Base-by-base conservation (phyloP, 2,888 invertebrate species). In the Tetanocera ferruginea region DNA sequence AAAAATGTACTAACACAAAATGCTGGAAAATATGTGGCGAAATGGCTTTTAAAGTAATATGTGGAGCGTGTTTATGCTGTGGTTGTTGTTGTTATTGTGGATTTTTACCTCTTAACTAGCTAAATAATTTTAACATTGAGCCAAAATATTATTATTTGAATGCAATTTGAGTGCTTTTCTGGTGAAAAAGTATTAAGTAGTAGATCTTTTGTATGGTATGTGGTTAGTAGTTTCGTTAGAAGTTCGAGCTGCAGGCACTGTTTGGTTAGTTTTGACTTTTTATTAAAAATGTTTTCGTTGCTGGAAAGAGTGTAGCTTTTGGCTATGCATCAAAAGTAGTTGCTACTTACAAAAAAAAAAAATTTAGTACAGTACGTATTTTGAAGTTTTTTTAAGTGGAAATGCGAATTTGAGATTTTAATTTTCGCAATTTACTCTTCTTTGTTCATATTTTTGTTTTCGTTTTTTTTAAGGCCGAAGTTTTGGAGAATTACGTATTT, bases 401-500 rank as follows among this genome's bases (percentile, higher is more conserved):
- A 73, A 73, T 69, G 69, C 62, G 19, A 3, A 14, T 34, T 14
- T 71, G 19, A 49, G 25, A 1, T 19, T 4, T 14, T n/a, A 23
- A 4, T 43, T 69, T 37, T 49, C 14, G n/a, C 37, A n/a, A 31
- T 17, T 5, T 66, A 14, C 5, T 34, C 9, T 77, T 67, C 11
- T 17, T 69, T 49, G 51, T 76, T 31, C 14, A 51, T 73, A 34
- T 31, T 11, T 57, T 9, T 69, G 66, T 69, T 14, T 69, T 14
- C 43, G 5, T 60, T 64, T 5, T 28, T 64, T 79, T 79, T 79
- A 80, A 81, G 80, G 80, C 81, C 81, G 78, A 80, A 77, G 74
- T 60, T 60, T 76, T 25, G 19, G 49, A 19, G 43, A 67, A 75
- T 34, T 67, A 81, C 80, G 80, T 81, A 80, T 81, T 49, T 76